A percentile compares a stretch with the other conserved stretches of the same genome.
phyloP scores from a whole-genome alignment of 2,113 vertebrate species.

The Haemorhous mexicanus region DNA sequence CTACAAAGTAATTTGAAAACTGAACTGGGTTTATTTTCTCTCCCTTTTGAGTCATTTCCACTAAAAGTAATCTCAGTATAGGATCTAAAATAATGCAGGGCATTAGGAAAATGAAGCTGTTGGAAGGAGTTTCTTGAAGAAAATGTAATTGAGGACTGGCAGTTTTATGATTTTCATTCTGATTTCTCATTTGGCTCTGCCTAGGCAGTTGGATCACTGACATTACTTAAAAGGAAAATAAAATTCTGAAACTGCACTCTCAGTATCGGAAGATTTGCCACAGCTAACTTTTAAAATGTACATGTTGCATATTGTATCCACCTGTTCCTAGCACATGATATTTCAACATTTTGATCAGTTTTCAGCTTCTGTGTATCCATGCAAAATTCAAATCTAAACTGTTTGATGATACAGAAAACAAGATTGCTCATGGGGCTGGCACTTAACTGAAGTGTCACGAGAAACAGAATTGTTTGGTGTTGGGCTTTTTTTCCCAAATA shows the following conservation, averaged over 20 bases:
- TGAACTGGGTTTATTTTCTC: background rate
- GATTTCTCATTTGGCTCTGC: constrained; percentile 22
- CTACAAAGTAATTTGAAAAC: background rate
- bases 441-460: background rate
- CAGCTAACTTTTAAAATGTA: background rate
- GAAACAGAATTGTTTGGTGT: background rate
- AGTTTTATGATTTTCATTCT: constrained; percentile 20
- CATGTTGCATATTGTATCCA: background rate
- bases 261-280: background rate
- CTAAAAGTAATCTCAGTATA: background rate
- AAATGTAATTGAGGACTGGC: background rate
- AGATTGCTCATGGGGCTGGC: background rate
- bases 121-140: background rate
- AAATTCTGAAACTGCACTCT: background rate
- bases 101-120: constrained; percentile 10
- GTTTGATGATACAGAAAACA: background rate
- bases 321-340: background rate
- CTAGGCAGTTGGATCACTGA: background rate
- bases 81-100: background rate
- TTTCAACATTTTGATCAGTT: background rate
- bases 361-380: background rate
- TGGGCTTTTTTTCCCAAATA: accelerated
- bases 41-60: background rate
- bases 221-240: background rate
- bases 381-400: background rate